Base-by-base conservation (phyloP, 2,888 invertebrate species). In the Tetragonula carbonaria region DNA sequence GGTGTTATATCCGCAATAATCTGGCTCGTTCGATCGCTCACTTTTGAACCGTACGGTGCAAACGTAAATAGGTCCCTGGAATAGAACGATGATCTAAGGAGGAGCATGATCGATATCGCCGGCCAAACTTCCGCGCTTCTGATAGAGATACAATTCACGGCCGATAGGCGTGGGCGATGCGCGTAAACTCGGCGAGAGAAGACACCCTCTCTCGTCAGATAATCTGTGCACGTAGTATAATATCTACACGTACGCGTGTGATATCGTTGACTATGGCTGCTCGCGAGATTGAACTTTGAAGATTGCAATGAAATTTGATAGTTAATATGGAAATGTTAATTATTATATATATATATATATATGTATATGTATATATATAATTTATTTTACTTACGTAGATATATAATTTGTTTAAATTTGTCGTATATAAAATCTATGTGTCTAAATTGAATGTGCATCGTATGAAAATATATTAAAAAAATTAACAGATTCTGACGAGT, bases 81-180 rank as follows among this genome's bases (percentile, higher is more conserved):
- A 65, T 18, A 38, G 63, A 50, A 51, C 78, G 66, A 80, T 67
- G 80, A 80, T 77, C 71, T 70, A 80, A 78, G 59, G 57, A 78
- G 45, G 45, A 72, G 67, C 28, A 28, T 28, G 28, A 28, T 78
- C 78, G 78, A 80, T 78, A 80, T 63, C 33, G 38, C 59, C 45
- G 45, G 33, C 57, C 63, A 38, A 80, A 87, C 87, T 87, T 87
- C 87, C 87, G 88, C 86, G 88, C 78, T 73, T 63, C 68, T 45
- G 81, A 87, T 87, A 81, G 71, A 87, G 87, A 86, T 86, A 87
- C 83, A 86, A 87, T 87, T 87, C 86, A 88, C 71, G 81, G 72
- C 67, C 18, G 28, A 63, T 78, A 73, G 85, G 87, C 87, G 87
- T 87, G 80, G 85, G 88, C 80, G 87, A 76, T 82, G 86, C 86